Percentiles rank a stretch among this genome's conserved stretches.
These are phyloP conservation scores for Diploptera punctata DNA, from an alignment of 2,888 invertebrate genomes.

Conservation along the genomic window DNA sequence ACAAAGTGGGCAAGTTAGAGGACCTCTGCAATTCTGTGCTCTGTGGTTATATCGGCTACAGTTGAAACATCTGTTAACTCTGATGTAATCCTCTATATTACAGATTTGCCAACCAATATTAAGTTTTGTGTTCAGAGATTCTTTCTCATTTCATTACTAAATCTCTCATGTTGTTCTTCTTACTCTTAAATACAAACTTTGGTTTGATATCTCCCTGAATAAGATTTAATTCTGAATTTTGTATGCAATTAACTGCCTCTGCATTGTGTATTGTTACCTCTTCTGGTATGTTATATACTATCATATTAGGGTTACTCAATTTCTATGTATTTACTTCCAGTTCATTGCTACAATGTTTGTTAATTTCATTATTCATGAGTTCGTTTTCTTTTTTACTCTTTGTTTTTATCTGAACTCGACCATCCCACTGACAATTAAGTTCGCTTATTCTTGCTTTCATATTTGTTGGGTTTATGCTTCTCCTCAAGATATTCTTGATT, in stretches of 20 bases:
- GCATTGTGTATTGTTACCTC: neutral
- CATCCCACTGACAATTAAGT: neutral
- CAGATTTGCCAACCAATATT: neutral
- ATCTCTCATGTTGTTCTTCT: neutral
- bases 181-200: neutral
- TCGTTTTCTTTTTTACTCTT: constrained; percentile 4
- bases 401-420: neutral
- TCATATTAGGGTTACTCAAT: neutral
- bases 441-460: neutral
- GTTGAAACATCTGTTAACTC: too few relatives aligned
- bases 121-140: neutral
- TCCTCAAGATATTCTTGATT: neutral
- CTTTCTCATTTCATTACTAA: constrained; percentile 1
- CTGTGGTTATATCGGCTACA: too few relatives aligned
- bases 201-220: neutral
- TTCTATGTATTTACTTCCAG: constrained; percentile 6
- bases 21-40: too few relatives aligned
- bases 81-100: neutral
- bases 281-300: constrained; percentile 8
- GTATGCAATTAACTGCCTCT: neutral
- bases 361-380: neutral
- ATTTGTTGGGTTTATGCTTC: neutral
- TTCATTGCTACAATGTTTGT: neutral
- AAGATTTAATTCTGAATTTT: neutral
- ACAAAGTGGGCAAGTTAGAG: too few relatives aligned